phyloP scores from a whole-genome alignment of 2,113 vertebrate genomes.

The Nothocercus julius region DNA sequence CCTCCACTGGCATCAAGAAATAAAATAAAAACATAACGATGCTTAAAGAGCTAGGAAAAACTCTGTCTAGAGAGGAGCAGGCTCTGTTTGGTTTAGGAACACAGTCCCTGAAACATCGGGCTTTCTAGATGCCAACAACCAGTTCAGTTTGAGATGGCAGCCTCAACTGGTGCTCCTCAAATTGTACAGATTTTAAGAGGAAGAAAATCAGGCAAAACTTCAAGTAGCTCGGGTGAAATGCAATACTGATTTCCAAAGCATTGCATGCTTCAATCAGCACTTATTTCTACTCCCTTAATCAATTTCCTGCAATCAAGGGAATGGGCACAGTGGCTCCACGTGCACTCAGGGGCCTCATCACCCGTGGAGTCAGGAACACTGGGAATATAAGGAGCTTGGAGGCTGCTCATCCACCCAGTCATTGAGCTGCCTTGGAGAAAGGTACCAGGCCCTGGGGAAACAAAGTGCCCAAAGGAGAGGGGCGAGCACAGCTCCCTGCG shows the following conservation, averaged over 20 bases:
- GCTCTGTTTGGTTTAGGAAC: neutral
- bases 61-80: neutral
- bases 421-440: neutral
- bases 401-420: neutral
- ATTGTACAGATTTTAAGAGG: neutral
- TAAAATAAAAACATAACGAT: neutral
- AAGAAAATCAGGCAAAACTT: neutral
- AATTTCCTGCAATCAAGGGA: accelerated
- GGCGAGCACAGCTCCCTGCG: neutral
- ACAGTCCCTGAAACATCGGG: accelerated
- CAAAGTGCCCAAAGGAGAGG: accelerated
- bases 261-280: neutral
- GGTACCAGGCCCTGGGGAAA: neutral
- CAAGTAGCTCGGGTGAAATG: neutral
- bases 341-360: neutral
- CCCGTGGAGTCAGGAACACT: neutral
- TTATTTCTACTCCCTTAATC: neutral
- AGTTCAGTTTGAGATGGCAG: neutral
- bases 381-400: accelerated
- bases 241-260: conserved; percentile 4
- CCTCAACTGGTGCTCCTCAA: neutral
- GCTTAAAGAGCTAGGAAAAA: neutral
- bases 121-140: neutral
- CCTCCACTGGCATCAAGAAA: neutral
- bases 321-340: neutral